Percentiles rank a stretch among this genome's conserved stretches.
Conservation (phyloP, 2,888 invertebrate genomes). For the Platerodrilus igneus region DNA sequence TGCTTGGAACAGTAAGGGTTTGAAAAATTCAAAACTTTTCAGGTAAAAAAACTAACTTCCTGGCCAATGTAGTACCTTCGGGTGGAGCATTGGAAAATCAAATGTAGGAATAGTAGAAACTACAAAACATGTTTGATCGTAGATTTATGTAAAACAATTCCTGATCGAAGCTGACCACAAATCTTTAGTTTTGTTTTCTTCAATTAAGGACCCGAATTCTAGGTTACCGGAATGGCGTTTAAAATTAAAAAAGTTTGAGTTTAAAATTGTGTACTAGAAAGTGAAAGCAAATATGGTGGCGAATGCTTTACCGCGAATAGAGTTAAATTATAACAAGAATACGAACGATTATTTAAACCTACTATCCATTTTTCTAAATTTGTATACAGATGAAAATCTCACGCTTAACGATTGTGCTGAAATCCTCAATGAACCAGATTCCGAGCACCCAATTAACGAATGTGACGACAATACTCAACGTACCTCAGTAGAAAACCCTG, state of each 20-base stretch:
- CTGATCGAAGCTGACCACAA: slow-evolving; percentile 16
- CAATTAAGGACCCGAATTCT: slow-evolving; percentile 16
- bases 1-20: no score
- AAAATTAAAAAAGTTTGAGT: slow-evolving; percentile 17
- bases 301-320: slow-evolving; percentile 8
- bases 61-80: no score
- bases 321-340: slow-evolving; percentile 3
- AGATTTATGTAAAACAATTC: slow-evolving; percentile 12
- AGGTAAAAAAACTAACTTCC: no score
- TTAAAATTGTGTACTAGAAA: slow-evolving; percentile 11
- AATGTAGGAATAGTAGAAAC: no score
- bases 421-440: no score
- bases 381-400: slow-evolving; percentile 1
- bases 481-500: no score
- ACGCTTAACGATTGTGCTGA: neutral
- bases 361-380: slow-evolving; percentile 1
- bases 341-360: neutral
- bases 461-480: no score
- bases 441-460: neutral
- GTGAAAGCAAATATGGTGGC: slow-evolving; percentile 18
- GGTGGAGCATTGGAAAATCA: no score
- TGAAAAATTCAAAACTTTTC: no score
- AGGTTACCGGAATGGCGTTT: slow-evolving; percentile 12
- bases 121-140: slow-evolving; percentile 17
- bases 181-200: slow-evolving; percentile 13